Evolutionary conservation across 2,797 vertebrate genomes (phyloP).

Genomic region (Allobates femoralis): DNA sequence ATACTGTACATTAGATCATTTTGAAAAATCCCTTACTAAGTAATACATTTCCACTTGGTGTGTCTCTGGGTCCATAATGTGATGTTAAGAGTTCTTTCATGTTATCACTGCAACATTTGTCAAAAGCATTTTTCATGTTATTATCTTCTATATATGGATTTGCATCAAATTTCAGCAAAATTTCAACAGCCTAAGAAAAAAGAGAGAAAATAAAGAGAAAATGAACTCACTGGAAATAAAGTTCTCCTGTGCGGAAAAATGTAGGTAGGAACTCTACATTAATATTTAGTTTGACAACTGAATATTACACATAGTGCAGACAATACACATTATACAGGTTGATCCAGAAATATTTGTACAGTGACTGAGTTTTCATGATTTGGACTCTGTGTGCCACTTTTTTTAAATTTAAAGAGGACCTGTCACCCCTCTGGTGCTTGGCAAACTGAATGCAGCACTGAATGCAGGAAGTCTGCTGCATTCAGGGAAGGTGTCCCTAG

Average conservation of each 20-base stretch:
- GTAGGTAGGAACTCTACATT: neutral
- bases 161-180: slow-evolving; percentile 82
- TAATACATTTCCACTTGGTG: slow-evolving; percentile 41
- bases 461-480: too few relatives aligned
- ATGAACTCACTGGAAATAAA: neutral
- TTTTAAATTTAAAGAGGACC: too few relatives aligned
- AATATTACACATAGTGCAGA: neutral
- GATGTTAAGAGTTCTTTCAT: slow-evolving; percentile 79
- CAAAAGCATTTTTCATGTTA: slow-evolving; percentile 74
- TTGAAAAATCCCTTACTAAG: slow-evolving; percentile 64
- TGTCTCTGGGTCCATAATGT: slow-evolving; percentile 50
- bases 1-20: too few relatives aligned
- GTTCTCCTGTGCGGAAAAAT: neutral
- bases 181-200: slow-evolving; percentile 75
- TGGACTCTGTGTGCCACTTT: too few relatives aligned
- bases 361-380: too few relatives aligned
- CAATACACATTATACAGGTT: neutral
- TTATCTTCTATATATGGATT: slow-evolving; percentile 72
- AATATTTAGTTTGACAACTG: neutral
- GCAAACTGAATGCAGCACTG: too few relatives aligned
- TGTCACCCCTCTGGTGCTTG: too few relatives aligned
- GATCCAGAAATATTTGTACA: too few relatives aligned
- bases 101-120: slow-evolving; percentile 71
- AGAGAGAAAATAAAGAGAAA: neutral
- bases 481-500: too few relatives aligned